Base-by-base conservation (phyloP, 2,113 vertebrate species). In the Tympanuchus pallidicinctus region DNA sequence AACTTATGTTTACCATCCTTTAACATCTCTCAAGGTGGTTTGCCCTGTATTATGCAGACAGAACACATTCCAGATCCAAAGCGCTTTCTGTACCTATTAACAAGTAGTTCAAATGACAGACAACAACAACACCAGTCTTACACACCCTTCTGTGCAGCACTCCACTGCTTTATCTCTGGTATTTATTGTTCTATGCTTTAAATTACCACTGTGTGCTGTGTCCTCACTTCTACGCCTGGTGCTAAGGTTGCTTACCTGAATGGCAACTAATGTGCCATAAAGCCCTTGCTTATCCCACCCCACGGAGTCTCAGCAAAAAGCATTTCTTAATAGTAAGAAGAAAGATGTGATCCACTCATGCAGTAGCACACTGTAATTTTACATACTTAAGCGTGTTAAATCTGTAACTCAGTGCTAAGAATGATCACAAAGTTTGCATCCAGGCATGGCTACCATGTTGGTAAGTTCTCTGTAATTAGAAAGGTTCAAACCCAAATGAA, bases 401-500 rank as follows among this genome's bases (percentile, higher is more conserved):
- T 83, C 76, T 83, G 2, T 76, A 82, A 95, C 75, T 73, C 82
- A 64, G 48, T 47, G 52, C 61, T 67, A 57, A 50, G 69, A 61
- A 85, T 84, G 86, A 34, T 92, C 56, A 72, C 92, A 96, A 92
- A 96, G 86, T 28, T 24, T 30, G 19, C 43, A 90, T 88, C 69
- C 78, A 92, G 80, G 71, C 76, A 16, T 7, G 5, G 74, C 42
- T n/a, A 18, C 60, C 24, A 38, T 2, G 2, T 12, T 50, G 1
- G 4, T 3, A 70, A 89, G 56, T 42, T 47, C 82, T 86, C 79
- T 90, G 6, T 89, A 95, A 93, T 88, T 90, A 92, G 13, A 71
- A 60, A 74, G 24, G 30, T 72, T 78, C 79, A 40, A 91, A 74
- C 36, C 77, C 38, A 82, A 75, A 84, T 79, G 34, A 92, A 61